These are phyloP conservation scores for Drosophila funebris DNA, from an alignment of 1,140 invertebrate species.

Conservation along the genomic window DNA sequence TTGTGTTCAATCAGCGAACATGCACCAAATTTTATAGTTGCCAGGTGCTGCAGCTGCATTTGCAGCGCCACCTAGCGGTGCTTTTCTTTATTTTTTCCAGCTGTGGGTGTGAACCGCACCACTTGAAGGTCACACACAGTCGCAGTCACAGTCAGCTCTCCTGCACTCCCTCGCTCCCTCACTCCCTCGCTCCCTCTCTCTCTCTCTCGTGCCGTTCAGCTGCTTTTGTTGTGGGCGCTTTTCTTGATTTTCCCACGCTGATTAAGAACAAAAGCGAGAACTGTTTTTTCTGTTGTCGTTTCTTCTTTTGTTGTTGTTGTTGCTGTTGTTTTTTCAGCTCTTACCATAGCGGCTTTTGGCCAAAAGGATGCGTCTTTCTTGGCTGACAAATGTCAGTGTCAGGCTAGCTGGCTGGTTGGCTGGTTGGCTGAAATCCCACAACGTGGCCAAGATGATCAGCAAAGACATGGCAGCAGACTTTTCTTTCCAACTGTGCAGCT, in stretches of 20 bases:
- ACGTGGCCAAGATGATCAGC: conserved; percentile 70
- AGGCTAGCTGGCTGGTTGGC: too few relatives aligned
- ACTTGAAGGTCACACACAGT: conserved; percentile 43
- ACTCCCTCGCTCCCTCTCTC: too few relatives aligned
- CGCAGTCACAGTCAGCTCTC: conserved; percentile 7
- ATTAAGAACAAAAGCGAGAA: conserved; percentile 57
- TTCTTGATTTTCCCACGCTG: conserved; percentile 74
- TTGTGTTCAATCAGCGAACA: conserved; percentile 80
- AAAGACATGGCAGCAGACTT: conserved; percentile 25
- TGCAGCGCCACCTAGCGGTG: conserved; percentile 35
- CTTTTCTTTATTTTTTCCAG: background rate
- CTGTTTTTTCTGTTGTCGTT: too few relatives aligned
- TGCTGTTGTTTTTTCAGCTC: too few relatives aligned
- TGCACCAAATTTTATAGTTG: conserved; percentile 74
- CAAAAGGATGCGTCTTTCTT: conserved; percentile 61
- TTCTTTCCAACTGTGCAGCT: conserved; percentile 47
- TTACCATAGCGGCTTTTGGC: conserved; percentile 31
- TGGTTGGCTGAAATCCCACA: conserved; percentile 69
- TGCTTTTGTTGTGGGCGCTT: too few relatives aligned
- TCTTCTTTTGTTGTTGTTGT: too few relatives aligned
- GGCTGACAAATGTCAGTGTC: conserved; percentile 71
- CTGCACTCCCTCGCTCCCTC: background rate
- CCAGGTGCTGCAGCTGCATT: conserved; percentile 68
- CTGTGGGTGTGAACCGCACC: conserved; percentile 61
- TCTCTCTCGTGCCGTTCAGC: too few relatives aligned